phyloP scores from a whole-genome alignment of 2,888 invertebrate species.

The Cantharis rustica region DNA sequence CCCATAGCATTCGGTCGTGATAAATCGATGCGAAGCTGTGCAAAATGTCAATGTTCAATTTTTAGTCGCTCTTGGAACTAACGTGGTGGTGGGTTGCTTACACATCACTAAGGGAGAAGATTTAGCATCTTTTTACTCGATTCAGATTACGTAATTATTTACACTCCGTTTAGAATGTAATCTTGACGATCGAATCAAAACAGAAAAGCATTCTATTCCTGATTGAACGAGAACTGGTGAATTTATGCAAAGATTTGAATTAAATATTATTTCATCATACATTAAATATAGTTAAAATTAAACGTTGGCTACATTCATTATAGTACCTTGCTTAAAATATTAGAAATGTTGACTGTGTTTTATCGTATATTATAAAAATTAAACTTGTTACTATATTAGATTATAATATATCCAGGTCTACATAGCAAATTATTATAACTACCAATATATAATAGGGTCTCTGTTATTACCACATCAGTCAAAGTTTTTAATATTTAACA shows the following conservation, averaged over 20 bases:
- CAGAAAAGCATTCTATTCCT: conserved; percentile 15
- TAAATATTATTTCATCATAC: background rate
- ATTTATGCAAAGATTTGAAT: conserved; percentile 7
- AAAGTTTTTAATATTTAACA: no score
- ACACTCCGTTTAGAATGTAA: conserved; percentile 45
- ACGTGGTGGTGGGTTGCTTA: conserved; percentile 22
- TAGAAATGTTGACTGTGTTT: no score
- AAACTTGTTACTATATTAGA: no score
- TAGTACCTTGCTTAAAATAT: no score
- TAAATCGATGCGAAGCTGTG: conserved; percentile 34
- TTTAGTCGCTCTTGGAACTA: conserved; percentile 19
- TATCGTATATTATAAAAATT: no score
- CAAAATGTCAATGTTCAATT: conserved; percentile 31
- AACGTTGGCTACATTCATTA: background rate
- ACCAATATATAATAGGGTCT: no score
- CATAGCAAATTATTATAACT: no score
- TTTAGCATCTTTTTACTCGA: conserved; percentile 40
- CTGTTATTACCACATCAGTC: no score
- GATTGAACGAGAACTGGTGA: conserved; percentile 10
- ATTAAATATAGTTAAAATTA: background rate
- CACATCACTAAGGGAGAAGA: conserved; percentile 26
- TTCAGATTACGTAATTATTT: conserved; percentile 47
- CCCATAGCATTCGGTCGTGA: conserved; percentile 14
- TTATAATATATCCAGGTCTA: no score
- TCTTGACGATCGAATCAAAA: conserved; percentile 36